Percentiles rank a stretch among this genome's conserved stretches.
phyloP scores from a whole-genome alignment of 1,140 invertebrate species.

The Mesaphorura yosii region DNA sequence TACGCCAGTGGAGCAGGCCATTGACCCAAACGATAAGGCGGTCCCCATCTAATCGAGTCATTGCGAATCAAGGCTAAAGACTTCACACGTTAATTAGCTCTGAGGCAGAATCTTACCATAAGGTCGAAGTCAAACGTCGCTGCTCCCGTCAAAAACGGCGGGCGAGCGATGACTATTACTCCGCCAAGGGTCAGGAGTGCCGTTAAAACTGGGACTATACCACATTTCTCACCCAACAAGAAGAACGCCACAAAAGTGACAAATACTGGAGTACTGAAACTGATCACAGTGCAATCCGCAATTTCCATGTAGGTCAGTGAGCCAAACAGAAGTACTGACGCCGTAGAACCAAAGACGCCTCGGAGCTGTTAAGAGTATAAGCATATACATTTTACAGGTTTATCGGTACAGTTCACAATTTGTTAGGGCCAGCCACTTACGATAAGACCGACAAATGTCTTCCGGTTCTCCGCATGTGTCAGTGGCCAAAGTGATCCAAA shows the following conservation, averaged over 20 bases:
- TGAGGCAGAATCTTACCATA: slow-evolving; percentile 10
- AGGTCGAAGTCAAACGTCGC: not conserved
- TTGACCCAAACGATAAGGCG: not conserved
- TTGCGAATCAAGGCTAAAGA: too few species aligned
- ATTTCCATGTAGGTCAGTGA: slow-evolving; percentile 14
- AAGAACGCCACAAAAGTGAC: slow-evolving; percentile 14
- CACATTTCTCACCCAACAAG: slow-evolving; percentile 16
- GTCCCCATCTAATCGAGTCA: not conserved
- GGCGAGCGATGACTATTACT: slow-evolving; percentile 2
- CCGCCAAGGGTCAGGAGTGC: slow-evolving; percentile 7
- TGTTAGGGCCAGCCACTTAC: slow-evolving; percentile 1
- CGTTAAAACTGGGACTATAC: slow-evolving; percentile 12
- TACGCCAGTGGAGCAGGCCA: not conserved
- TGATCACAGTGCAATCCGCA: slow-evolving; percentile 19
- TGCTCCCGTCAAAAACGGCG: not conserved
- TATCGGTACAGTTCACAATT: not conserved
- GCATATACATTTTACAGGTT: not conserved
- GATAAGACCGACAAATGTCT: not conserved
- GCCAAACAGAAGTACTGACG: slow-evolving; percentile 8
- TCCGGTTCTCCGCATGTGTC: not conserved
- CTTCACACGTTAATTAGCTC: too few species aligned
- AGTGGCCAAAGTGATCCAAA: not conserved
- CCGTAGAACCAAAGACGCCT: slow-evolving; percentile 8
- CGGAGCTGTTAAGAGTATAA: slow-evolving; percentile 8
- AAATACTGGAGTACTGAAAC: slow-evolving; percentile 16